Conservation (phyloP, 2,888 invertebrate genomes). For the Carcina quercana region DNA sequence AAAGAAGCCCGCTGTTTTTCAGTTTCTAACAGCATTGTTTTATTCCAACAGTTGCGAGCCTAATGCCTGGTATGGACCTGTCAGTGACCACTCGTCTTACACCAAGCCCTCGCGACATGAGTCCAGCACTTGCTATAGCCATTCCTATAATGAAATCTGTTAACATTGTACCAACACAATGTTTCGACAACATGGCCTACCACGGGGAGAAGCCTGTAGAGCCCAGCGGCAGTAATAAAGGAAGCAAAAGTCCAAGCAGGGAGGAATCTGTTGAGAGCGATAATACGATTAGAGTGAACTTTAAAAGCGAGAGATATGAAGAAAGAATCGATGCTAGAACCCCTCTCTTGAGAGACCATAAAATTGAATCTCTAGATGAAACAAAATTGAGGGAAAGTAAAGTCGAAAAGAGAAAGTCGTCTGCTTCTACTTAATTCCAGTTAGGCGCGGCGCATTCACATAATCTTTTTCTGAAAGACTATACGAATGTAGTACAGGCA, state of each 20-base stretch:
- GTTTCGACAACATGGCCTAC: constrained; percentile 68
- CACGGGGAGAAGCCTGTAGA: constrained; percentile 50
- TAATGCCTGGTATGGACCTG: constrained; percentile 75
- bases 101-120: constrained; percentile 79
- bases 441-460: constrained; percentile 13
- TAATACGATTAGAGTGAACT: constrained; percentile 49
- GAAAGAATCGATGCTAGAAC: constrained; percentile 62
- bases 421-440: constrained; percentile 68
- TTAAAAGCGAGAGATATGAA: constrained; percentile 54
- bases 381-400: constrained; percentile 59
- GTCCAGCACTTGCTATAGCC: constrained; percentile 76
- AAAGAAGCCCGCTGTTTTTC: too few species aligned
- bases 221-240: constrained; percentile 25
- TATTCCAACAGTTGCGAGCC: constrained; percentile 56
- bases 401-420: constrained; percentile 63
- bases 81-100: constrained; percentile 78
- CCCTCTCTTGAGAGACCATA: constrained; percentile 58
- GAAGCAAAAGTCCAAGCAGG: constrained; percentile 42
- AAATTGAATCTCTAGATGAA: constrained; percentile 66
- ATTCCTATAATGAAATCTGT: constrained; percentile 76
- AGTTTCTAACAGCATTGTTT: too few species aligned
- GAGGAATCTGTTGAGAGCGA: constrained; percentile 53
- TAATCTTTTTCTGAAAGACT: constrained; percentile 7
- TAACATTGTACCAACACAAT: constrained; percentile 62
- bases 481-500: too few species aligned